phyloP scores from a whole-genome alignment of 2,113 vertebrate species.

The Hemibagrus wyckioides region DNA sequence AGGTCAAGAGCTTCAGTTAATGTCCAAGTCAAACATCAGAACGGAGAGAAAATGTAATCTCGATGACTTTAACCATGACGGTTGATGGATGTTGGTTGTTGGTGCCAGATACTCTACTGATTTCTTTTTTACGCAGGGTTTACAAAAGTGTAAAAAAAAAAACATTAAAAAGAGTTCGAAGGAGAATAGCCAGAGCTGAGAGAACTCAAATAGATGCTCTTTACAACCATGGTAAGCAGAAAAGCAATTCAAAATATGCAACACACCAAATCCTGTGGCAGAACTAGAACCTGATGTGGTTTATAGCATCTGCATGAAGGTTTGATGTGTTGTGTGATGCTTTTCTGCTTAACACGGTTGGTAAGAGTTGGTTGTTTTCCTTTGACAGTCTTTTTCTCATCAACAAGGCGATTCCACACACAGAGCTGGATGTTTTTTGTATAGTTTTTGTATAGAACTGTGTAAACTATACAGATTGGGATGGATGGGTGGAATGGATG shows the following conservation, averaged over 20 bases:
- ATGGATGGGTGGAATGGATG: too few species aligned
- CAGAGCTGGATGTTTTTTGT: not conserved
- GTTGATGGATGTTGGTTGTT: not conserved
- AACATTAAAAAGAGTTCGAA: not conserved
- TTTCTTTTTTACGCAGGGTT: too few species aligned
- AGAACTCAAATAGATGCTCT: not conserved
- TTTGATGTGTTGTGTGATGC: not conserved
- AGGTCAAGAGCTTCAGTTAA: not conserved
- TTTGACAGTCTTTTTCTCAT: not conserved
- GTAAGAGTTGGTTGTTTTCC: not conserved
- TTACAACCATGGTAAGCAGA: not conserved
- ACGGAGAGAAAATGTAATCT: not conserved
- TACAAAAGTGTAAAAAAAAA: not conserved
- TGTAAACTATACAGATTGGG: too few species aligned
- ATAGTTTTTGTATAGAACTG: too few species aligned
- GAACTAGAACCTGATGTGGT: not conserved
- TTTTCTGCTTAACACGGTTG: not conserved
- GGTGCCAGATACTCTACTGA: not conserved
- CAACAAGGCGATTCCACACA: not conserved
- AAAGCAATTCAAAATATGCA: not conserved
- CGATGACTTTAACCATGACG: too few species aligned
- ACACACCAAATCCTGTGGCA: not conserved
- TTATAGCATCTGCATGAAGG: not conserved
- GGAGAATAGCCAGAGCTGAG: not conserved
- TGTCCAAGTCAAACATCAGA: not conserved